Base-by-base conservation (phyloP, 2,113 vertebrate genomes). In the Erpornis zantholeuca region DNA sequence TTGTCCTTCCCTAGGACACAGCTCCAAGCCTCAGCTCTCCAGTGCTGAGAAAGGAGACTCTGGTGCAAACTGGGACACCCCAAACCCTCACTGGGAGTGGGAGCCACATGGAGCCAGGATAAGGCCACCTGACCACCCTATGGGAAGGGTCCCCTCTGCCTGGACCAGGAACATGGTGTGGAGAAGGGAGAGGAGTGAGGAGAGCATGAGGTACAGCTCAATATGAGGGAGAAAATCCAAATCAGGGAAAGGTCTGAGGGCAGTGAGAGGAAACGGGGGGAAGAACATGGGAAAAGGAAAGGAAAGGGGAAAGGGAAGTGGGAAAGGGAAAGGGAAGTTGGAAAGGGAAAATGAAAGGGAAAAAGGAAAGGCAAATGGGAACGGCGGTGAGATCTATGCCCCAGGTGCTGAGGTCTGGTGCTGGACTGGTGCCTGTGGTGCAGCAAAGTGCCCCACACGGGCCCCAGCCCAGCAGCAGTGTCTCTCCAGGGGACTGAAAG, bases 401-500 rank as follows among this genome's bases (percentile, higher is more conserved):
- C 15, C 44, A 29, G 15, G 4, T 33, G 25, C 49, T 9, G 65
- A 64, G 35, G 11, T 7, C 20, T n/a, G 65, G 11, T 11, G 25
- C 31, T 54, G 49, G 5, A 1, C 38, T 28, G 5, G 35, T 64
- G 35, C 38, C 36, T 12, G 45, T 9, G 22, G 40, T 59, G 25
- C 35, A 73, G 44, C 24, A 5, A 49, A 54, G 53, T 17, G 27
- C 12, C 4, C 3, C 40, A 11, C 29, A 31, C 27, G 10, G 23
- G 33, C 20, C 36, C n/a, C 75, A 66, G 1, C 1, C 33, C 52
- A 45, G 29, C 45, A 60, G 28, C 50, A 57, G 33, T 1, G 0
- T 15, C 63, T 53, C 47, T n/a, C 42, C 49, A 33, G 27, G 11
- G 19, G n/a, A 8, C 27, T 9, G n/a, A 22, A 25, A 17, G 10